Percentiles rank a stretch among this genome's conserved stretches.
Conservation (phyloP, 2,113 vertebrate species). For the Aphyosemion australe region DNA sequence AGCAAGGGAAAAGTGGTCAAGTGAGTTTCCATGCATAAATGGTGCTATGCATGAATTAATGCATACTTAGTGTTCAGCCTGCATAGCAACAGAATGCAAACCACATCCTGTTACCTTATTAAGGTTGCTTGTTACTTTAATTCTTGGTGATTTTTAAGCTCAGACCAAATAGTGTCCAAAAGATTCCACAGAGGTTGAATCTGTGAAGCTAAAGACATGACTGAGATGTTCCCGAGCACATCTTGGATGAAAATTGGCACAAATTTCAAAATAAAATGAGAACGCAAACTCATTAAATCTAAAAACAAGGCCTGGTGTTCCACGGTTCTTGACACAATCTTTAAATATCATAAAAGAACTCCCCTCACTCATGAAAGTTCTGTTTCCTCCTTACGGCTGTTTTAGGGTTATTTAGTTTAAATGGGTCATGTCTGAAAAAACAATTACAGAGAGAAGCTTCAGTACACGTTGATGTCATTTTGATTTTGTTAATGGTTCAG, state of each 20-base stretch:
- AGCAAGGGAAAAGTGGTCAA: neutral
- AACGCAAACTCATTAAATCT: no score
- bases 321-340: neutral
- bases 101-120: no score
- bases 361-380: neutral
- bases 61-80: no score
- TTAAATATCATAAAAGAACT: neutral
- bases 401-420: conserved; percentile 9
- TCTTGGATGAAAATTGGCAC: no score
- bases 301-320: no score
- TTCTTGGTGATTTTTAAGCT: neutral
- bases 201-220: no score
- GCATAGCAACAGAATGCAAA: neutral
- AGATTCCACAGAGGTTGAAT: no score
- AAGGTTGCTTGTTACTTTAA: neutral
- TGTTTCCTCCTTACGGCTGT: neutral
- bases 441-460: conserved; percentile 17
- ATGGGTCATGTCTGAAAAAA: conserved; percentile 51
- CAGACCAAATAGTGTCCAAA: no score
- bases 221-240: no score
- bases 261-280: no score
- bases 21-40: neutral
- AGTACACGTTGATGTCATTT: conserved; percentile 1
- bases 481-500: neutral
- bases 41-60: no score